Evolutionary conservation across 2,797 vertebrate genomes (phyloP).

Genomic region (Oophaga sylvatica): DNA sequence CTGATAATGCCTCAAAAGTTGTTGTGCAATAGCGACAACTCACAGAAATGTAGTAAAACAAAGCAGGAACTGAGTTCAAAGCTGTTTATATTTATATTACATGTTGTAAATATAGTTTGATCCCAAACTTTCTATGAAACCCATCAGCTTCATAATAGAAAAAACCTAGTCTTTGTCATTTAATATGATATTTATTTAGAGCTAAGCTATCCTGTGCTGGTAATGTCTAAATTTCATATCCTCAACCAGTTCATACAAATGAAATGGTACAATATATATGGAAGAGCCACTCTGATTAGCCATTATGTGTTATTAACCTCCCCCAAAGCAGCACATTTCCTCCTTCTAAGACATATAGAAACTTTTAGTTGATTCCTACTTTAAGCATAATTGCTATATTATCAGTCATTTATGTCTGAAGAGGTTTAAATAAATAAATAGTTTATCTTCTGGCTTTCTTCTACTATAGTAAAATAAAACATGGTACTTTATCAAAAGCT

Average conservation of each 20-base stretch:
- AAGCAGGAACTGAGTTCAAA: too few relatives aligned
- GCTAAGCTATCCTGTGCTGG: not conserved
- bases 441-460: not conserved
- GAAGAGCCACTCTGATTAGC: not conserved
- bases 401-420: conserved; percentile 35
- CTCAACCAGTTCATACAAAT: conserved; percentile 12
- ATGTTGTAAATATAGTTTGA: not conserved
- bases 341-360: not conserved
- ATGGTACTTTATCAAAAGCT: not conserved
- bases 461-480: not conserved
- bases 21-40: too few relatives aligned
- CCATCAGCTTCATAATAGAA: not conserved
- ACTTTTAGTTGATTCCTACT: conserved; percentile 38
- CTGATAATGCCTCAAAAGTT: too few relatives aligned
- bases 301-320: too few relatives aligned
- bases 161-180: too few relatives aligned
- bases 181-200: not conserved
- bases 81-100: too few relatives aligned
- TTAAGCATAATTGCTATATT: conserved; percentile 33
- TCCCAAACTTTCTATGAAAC: not conserved
- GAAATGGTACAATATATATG: not conserved
- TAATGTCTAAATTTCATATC: conserved; percentile 7
- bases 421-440: too few relatives aligned
- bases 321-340: too few relatives aligned
- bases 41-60: too few relatives aligned